Percentiles rank a stretch among this genome's conserved stretches.
These are phyloP conservation scores for Caenorhabditis briggsae DNA, from an alignment of 1,140 invertebrate species.

Conservation along the genomic window DNA sequence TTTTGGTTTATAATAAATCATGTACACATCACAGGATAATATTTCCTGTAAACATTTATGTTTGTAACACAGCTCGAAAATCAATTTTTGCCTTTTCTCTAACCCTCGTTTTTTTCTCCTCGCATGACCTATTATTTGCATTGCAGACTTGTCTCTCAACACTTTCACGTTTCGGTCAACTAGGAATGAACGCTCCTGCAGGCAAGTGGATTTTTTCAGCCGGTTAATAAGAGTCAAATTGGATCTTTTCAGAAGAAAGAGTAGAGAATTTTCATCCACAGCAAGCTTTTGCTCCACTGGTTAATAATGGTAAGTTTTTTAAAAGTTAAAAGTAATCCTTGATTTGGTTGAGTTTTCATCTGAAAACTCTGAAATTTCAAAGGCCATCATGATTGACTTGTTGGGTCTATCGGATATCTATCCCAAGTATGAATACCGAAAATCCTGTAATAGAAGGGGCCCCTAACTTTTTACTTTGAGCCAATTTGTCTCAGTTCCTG, in stretches of 20 bases:
- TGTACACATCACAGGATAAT: too few relatives aligned
- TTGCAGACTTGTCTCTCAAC: background rate
- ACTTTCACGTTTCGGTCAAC: background rate
- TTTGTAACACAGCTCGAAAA: background rate
- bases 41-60: background rate
- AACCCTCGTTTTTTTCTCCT: background rate
- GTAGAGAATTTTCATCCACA: background rate
- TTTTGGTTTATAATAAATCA: too few relatives aligned
- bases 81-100: background rate
- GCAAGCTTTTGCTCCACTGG: background rate
- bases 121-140: conserved; percentile 1
- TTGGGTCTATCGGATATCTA: too few relatives aligned
- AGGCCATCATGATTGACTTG: too few relatives aligned
- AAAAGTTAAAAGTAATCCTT: background rate
- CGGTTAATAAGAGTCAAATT: background rate
- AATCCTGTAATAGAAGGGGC: too few relatives aligned
- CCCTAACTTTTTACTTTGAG: too few relatives aligned
- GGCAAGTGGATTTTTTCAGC: background rate
- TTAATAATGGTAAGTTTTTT: conserved; percentile 1
- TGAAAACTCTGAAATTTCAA: too few relatives aligned
- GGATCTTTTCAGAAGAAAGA: background rate
- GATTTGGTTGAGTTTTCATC: too few relatives aligned
- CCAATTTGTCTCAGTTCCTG: too few relatives aligned
- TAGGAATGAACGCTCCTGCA: background rate
- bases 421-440: too few relatives aligned